Evolutionary conservation across 2,797 vertebrate genomes (phyloP).

Genomic region (Dendrocincla tyrannina): DNA sequence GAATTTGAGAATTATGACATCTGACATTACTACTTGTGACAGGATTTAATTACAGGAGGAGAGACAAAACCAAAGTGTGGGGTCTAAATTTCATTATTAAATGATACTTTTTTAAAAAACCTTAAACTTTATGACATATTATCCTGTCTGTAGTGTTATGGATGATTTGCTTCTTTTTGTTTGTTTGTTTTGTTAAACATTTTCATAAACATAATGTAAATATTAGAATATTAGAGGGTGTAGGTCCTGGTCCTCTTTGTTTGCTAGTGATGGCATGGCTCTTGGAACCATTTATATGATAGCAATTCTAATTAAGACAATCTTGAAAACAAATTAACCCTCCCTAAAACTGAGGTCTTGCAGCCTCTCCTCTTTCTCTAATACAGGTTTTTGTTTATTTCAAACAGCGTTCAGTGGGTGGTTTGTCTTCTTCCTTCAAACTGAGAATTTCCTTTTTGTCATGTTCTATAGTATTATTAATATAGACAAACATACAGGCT

Average conservation of each 20-base stretch:
- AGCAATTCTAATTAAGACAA: not conserved
- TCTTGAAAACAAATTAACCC: not conserved
- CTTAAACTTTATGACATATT: not conserved
- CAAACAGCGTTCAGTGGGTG: not conserved
- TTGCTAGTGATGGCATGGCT: accelerated
- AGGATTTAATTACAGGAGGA: not conserved
- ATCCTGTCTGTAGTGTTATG: not conserved
- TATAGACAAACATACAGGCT: not conserved
- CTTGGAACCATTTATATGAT: not conserved
- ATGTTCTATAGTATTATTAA: not conserved
- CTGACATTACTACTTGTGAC: not conserved
- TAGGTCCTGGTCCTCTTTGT: not conserved
- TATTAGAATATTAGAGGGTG: not conserved
- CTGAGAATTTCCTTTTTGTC: not conserved
- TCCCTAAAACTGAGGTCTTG: not conserved
- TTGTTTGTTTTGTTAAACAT: not conserved
- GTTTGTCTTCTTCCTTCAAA: not conserved
- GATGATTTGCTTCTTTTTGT: not conserved
- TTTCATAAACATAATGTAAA: not conserved
- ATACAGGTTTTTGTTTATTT: not conserved
- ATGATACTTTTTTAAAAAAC: not conserved
- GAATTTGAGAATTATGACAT: not conserved
- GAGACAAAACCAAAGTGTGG: not conserved
- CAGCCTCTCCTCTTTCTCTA: not conserved
- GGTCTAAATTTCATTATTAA: not conserved